A percentile compares a stretch with the other conserved stretches of the same genome.
phyloP scores from a whole-genome alignment of 2,888 invertebrate genomes.

The Antitype chi region DNA sequence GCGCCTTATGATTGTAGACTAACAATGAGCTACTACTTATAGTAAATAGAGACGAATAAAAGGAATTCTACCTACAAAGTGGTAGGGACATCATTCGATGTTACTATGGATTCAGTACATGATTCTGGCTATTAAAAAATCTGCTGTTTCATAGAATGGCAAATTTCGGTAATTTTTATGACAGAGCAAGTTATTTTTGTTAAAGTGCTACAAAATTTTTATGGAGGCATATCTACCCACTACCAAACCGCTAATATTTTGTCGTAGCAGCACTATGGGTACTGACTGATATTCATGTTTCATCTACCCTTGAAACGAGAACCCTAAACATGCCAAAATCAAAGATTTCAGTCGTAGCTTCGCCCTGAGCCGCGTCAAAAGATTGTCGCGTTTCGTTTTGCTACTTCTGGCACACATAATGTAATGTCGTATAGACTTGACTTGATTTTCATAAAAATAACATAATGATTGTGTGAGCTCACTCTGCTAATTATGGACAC shows the following conservation, averaged over 20 bases:
- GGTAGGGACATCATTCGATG: no score
- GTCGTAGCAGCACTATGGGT: background rate
- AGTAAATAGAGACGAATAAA: constrained; percentile 10
- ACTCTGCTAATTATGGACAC: background rate
- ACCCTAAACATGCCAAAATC: background rate
- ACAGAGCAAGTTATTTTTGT: no score
- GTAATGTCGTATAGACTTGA: background rate
- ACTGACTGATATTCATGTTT: background rate
- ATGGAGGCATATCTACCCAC: background rate
- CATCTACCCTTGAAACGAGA: background rate
- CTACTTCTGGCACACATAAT: background rate
- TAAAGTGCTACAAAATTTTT: no score
- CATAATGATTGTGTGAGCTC: background rate
- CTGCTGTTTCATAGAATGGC: no score
- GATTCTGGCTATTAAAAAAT: no score
- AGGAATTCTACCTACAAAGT: background rate
- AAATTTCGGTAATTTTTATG: no score
- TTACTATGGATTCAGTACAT: no score
- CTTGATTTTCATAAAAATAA: background rate
- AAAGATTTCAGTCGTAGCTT: background rate
- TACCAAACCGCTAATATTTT: background rate
- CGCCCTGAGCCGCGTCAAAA: no score
- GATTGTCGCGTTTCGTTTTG: background rate
- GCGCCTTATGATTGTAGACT: constrained; percentile 44
- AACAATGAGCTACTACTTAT: constrained; percentile 22